Evolutionary conservation across 1,140 invertebrate species (phyloP), one percentile per base, ranked within the genome.

Genomic region (Bombus fervidus): DNA sequence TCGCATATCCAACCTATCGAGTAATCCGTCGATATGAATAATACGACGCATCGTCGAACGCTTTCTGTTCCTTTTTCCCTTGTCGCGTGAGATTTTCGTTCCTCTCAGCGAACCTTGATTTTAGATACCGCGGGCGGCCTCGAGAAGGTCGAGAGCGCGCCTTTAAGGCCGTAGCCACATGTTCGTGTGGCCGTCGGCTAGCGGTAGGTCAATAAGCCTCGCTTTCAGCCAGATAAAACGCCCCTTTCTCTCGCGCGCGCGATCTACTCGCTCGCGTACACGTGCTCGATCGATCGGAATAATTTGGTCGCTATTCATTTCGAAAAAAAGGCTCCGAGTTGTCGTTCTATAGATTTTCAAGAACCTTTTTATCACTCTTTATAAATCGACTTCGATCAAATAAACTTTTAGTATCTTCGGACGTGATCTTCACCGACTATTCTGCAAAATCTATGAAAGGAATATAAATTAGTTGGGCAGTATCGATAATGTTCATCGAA

Each of bases 141-240:
- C 69, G 73, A 74, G 37, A 72, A 87, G 81, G 88, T 87, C 85
- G 85, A 82, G 86, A 89, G 69, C 81, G 78, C 85, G 85, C 69
- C 71, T 89, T 89, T 87, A 87, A 89, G 82, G 64, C 74, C 64
- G 73, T 10, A 9, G 34, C 9, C 34, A 64, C 81, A 86, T 69
- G 85, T 89, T 76, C 76, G 15, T n/a, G 80, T 18, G 77, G 68
- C 84, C 68, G 66, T 37, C 47, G 72, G 72, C 68, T 83, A 53
- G 64, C 86, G 86, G 72, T 89, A 87, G 90, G 87, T 92, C 91
- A 92, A 92, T 92, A 92, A 91, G 86, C 87, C 82, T 90, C 82
- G 74, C 86, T 89, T 87, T 92, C 69, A 76, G 83, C 79, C 86
- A 85, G 89, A 90, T 87, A 88, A 90, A 85, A 90, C 87, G 87